Evolutionary conservation across 2,797 vertebrate species (phyloP).

Genomic region (Trachops cirrhosus): DNA sequence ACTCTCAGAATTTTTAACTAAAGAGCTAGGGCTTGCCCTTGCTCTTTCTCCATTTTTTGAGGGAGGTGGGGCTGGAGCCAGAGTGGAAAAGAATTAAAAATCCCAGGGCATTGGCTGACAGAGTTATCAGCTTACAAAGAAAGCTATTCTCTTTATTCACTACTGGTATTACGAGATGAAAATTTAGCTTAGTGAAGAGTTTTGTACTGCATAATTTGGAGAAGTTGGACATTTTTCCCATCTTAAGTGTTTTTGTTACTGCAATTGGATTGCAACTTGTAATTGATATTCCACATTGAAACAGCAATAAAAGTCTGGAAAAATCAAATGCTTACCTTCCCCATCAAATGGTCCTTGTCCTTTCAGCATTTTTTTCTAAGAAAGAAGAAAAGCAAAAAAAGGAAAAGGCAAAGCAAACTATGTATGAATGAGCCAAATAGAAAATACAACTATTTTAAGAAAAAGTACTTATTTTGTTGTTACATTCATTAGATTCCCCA

Average conservation of each 20-base stretch:
- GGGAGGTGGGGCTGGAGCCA: not conserved
- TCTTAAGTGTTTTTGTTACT: not conserved
- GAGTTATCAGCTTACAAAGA: conserved; percentile 32
- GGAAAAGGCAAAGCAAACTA: conserved; percentile 36
- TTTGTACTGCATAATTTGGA: not conserved
- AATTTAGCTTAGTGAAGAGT: not conserved
- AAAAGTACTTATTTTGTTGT: conserved; percentile 9
- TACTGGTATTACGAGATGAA: not conserved
- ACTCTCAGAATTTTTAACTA: not conserved
- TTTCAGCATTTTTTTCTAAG: conserved; percentile 88
- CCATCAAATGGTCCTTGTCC: conserved; percentile 93
- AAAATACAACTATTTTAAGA: conserved; percentile 41
- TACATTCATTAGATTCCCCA: conserved; percentile 34
- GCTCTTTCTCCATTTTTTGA: not conserved
- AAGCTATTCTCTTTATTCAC: not conserved
- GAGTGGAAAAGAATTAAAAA: conserved; percentile 24
- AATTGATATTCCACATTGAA: conserved; percentile 68
- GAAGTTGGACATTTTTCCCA: not conserved
- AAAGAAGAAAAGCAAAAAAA: conserved; percentile 76
- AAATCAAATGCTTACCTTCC: conserved; percentile 88
- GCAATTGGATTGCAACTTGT: conserved; percentile 29
- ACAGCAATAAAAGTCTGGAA: conserved; percentile 56
- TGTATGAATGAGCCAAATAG: conserved; percentile 49
- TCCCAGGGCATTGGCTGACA: not conserved
- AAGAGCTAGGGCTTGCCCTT: not conserved